These are phyloP conservation scores for Darevskia mixta DNA, from an alignment of 2,797 vertebrate species.

Conservation along the genomic window DNA sequence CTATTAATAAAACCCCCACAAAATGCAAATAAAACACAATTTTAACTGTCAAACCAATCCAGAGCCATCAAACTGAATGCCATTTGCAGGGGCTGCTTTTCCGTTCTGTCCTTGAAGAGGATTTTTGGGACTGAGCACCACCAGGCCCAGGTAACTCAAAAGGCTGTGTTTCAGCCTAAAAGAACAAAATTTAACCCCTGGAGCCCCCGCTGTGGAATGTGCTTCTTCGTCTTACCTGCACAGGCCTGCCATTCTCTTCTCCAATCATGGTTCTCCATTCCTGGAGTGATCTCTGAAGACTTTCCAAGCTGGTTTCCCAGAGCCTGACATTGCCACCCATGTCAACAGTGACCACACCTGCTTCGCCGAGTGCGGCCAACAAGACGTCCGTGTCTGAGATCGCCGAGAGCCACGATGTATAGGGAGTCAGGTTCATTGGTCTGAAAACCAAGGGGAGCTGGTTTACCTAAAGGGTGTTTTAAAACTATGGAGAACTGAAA, in stretches of 20 bases:
- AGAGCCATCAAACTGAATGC: not conserved
- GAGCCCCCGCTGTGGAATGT: not conserved
- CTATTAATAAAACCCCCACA: not conserved
- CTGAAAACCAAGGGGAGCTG: slow-evolving; percentile 76
- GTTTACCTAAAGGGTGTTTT: not conserved
- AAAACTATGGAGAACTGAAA: not conserved
- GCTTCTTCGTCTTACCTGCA: slow-evolving; percentile 84
- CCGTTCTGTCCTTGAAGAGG: not conserved
- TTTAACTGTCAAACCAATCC: not conserved
- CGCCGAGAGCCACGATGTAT: slow-evolving; percentile 91
- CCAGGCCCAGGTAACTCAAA: not conserved
- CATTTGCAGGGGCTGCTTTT: no score
- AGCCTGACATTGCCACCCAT: slow-evolving; percentile 91
- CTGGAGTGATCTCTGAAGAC: slow-evolving; percentile 89
- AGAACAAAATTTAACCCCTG: not conserved
- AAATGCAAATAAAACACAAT: not conserved
- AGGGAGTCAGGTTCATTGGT: slow-evolving; percentile 86
- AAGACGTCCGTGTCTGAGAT: slow-evolving; percentile 91
- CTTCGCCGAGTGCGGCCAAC: slow-evolving; percentile 83
- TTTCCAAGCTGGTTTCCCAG: slow-evolving; percentile 93
- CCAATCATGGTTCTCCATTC: slow-evolving; percentile 99
- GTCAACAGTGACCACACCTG: slow-evolving; percentile 90
- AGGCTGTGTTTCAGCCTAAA: not conserved
- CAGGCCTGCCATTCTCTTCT: slow-evolving; percentile 84
- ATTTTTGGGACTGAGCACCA: not conserved